Evolutionary conservation across 2,797 vertebrate genomes (phyloP).

Genomic region (Etheostoma nigrum): DNA sequence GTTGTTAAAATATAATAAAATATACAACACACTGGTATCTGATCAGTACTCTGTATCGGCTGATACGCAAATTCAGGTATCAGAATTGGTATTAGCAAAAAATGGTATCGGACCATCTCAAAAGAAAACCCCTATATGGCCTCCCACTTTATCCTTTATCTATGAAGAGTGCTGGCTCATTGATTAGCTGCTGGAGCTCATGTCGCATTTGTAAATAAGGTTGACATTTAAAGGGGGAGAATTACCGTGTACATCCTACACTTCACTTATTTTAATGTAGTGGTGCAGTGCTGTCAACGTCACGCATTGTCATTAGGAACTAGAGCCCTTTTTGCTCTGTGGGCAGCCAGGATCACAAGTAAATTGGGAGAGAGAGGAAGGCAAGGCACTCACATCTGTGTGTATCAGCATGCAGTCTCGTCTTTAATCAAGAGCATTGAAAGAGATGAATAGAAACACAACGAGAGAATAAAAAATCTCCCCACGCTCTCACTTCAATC

Average conservation of each 20-base stretch:
- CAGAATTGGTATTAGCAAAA: too few species aligned
- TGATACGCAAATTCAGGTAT: too few species aligned
- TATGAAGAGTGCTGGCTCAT: slow-evolving; percentile 45
- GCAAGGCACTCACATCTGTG: slow-evolving; percentile 41
- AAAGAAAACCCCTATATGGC: slow-evolving; percentile 8
- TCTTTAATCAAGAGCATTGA: slow-evolving; percentile 75
- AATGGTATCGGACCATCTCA: too few species aligned
- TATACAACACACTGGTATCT: too few species aligned
- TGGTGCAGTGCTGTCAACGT: slow-evolving; percentile 44
- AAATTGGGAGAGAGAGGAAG: slow-evolving; percentile 51
- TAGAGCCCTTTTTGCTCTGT: slow-evolving; percentile 6
- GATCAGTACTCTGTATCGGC: too few species aligned
- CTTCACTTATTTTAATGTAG: slow-evolving; percentile 67
- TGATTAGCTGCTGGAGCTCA: slow-evolving; percentile 52
- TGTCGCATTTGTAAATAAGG: slow-evolving; percentile 77
- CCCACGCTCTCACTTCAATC: slow-evolving; percentile 67
- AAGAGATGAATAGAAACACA: slow-evolving; percentile 68
- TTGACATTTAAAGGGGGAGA: slow-evolving; percentile 76
- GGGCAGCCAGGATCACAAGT: slow-evolving; percentile 44
- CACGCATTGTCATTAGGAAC: slow-evolving; percentile 65
- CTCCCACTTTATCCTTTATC: slow-evolving; percentile 39
- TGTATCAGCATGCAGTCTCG: slow-evolving; percentile 57
- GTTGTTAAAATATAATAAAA: too few species aligned
- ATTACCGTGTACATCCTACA: slow-evolving; percentile 58
- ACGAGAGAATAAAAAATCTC: slow-evolving; percentile 56